These are phyloP conservation scores for Danionella dracula DNA, from an alignment of 2,797 vertebrate species.

Conservation along the genomic window DNA sequence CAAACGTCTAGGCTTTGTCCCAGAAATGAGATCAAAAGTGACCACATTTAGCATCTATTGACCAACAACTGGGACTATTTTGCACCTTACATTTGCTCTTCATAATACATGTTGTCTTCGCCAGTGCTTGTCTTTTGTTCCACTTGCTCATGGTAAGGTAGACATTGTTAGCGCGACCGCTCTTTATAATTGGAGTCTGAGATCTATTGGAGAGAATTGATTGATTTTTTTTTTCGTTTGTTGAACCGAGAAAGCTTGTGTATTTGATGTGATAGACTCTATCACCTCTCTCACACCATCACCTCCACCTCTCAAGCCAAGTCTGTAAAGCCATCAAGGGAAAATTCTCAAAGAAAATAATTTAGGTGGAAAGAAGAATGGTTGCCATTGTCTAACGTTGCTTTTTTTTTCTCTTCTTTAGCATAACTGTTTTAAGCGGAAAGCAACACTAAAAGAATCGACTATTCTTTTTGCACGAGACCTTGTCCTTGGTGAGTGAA, in stretches of 20 bases:
- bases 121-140: conserved; percentile 25
- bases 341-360: conserved; percentile 25
- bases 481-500: conserved; percentile 44
- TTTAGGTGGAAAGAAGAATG: conserved; percentile 43
- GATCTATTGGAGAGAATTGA: conserved; percentile 59
- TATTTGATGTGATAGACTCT: conserved; percentile 53
- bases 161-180: conserved; percentile 52
- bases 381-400: conserved; percentile 62
- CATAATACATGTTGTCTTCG: conserved; percentile 27
- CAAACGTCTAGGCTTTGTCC: conserved; percentile 2
- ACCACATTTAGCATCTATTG: conserved; percentile 11
- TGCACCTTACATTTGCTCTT: neutral
- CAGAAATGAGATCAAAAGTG: conserved; percentile 31
- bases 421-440: conserved; percentile 26
- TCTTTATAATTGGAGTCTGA: conserved; percentile 59
- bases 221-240: conserved; percentile 53
- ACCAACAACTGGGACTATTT: conserved; percentile 25
- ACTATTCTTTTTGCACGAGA: conserved; percentile 20
- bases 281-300: conserved; percentile 8
- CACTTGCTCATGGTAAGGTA: conserved; percentile 33
- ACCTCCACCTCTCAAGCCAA: conserved; percentile 58
- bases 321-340: conserved; percentile 66
- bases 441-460: conserved; percentile 29
- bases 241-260: conserved; percentile 28
- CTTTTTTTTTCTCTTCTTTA: conserved; percentile 55